Percentiles rank a stretch among this genome's conserved stretches.
Conservation (phyloP, 2,113 vertebrate species). For the Podilymbus podiceps region DNA sequence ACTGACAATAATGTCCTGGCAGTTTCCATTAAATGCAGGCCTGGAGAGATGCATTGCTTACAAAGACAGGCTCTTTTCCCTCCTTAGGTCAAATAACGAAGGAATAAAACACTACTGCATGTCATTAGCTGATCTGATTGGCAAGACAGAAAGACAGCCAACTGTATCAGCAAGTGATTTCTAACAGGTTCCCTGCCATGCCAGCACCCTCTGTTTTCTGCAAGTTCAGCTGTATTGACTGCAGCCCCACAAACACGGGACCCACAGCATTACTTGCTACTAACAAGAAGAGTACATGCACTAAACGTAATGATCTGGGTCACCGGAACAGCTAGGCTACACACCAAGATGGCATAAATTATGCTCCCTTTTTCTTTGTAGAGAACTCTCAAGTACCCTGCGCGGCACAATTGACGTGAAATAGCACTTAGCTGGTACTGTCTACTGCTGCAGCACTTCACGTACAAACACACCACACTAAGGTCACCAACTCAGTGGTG, state of each 20-base stretch:
- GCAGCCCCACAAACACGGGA: neutral
- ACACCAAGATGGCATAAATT: neutral
- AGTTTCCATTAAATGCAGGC: neutral
- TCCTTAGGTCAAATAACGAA: neutral
- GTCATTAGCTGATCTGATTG: neutral
- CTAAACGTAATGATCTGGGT: neutral
- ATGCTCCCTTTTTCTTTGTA: neutral
- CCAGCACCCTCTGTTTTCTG: neutral
- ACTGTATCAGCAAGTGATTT: neutral
- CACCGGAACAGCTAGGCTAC: neutral
- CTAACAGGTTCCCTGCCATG: neutral
- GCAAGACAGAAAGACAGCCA: neutral
- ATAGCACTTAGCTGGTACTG: fast-evolving
- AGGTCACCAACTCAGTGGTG: fast-evolving
- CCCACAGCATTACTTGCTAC: neutral
- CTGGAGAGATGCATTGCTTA: neutral
- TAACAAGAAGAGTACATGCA: neutral
- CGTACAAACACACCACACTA: neutral
- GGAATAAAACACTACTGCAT: neutral
- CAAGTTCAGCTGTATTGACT: neutral
- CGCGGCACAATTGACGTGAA: neutral
- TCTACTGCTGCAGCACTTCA: neutral
- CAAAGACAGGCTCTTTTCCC: neutral
- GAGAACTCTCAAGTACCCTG: neutral
- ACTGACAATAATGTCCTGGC: neutral